A percentile compares a stretch with the other conserved stretches of the same genome.
Conservation (phyloP, 2,113 vertebrate genomes). For the Anthoscopus minutus region DNA sequence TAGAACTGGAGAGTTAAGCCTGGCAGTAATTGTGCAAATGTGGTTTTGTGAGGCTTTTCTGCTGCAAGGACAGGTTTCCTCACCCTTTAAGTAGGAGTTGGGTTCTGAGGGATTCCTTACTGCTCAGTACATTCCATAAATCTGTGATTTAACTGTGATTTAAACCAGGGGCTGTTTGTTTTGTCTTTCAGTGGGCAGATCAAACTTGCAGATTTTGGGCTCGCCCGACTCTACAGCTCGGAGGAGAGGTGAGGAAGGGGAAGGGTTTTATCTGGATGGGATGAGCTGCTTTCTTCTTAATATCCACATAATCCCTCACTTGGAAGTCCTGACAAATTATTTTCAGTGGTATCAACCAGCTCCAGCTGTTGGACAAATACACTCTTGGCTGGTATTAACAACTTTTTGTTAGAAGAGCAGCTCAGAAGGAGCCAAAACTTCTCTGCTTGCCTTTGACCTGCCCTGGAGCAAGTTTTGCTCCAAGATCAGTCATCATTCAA, state of each 20-base stretch:
- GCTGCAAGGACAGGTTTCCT: fast-evolving
- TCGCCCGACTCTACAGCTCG: slow-evolving; percentile 95
- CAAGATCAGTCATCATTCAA: not conserved
- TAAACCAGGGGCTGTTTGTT: not conserved
- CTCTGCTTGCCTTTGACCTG: not conserved
- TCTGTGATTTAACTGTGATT: not conserved
- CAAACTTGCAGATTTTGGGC: slow-evolving; percentile 95
- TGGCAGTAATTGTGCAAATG: not conserved
- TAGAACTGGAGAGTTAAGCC: not conserved
- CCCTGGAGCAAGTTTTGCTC: not conserved
- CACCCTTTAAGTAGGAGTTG: not conserved
- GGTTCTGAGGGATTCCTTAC: not conserved
- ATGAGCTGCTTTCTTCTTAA: not conserved
- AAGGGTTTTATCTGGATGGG: not conserved
- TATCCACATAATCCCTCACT: not conserved
- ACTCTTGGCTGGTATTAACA: not conserved
- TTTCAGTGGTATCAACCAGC: not conserved
- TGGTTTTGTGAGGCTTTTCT: not conserved
- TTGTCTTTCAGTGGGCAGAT: slow-evolving; percentile 87
- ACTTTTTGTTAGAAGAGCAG: not conserved
- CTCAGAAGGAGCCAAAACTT: not conserved
- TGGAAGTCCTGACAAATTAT: not conserved
- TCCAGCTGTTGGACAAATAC: not conserved
- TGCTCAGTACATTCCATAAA: not conserved
- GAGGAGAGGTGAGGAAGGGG: slow-evolving; percentile 88